Conservation (phyloP, 2,888 invertebrate species). For the Lithophane ornitopus region DNA sequence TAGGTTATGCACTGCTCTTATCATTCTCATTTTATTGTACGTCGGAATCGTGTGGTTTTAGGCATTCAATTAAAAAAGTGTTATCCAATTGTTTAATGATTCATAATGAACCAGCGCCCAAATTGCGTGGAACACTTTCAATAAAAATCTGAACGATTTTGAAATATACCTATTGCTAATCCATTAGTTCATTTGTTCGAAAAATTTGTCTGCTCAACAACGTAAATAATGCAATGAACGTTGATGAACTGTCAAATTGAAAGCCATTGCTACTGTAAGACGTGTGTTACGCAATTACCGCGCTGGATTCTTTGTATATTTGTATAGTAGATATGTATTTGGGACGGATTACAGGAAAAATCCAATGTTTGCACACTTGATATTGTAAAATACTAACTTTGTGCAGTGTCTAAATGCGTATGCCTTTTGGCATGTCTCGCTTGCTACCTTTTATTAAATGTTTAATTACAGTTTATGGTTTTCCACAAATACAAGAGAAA, state of each 20-base stretch:
- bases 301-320: not conserved
- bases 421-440: too few species aligned
- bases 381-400: not conserved
- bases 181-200: too few species aligned
- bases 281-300: too few species aligned
- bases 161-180: too few species aligned
- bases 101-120: not conserved
- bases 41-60: constrained; percentile 11
- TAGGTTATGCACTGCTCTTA: not conserved
- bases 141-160: too few species aligned
- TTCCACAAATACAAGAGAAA: too few species aligned
- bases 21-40: constrained; percentile 6
- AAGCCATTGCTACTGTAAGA: too few species aligned
- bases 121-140: too few species aligned
- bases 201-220: too few species aligned
- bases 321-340: not conserved
- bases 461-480: not conserved
- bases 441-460: not conserved
- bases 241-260: too few species aligned
- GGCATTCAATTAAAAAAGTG: not conserved
- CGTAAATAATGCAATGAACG: too few species aligned
- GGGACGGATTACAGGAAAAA: not conserved
- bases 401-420: not conserved
- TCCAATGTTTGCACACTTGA: not conserved
- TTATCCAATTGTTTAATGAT: not conserved